These are phyloP conservation scores for Eulemur rufifrons DNA, from an alignment of 2,113 vertebrate genomes.

Conservation along the genomic window DNA sequence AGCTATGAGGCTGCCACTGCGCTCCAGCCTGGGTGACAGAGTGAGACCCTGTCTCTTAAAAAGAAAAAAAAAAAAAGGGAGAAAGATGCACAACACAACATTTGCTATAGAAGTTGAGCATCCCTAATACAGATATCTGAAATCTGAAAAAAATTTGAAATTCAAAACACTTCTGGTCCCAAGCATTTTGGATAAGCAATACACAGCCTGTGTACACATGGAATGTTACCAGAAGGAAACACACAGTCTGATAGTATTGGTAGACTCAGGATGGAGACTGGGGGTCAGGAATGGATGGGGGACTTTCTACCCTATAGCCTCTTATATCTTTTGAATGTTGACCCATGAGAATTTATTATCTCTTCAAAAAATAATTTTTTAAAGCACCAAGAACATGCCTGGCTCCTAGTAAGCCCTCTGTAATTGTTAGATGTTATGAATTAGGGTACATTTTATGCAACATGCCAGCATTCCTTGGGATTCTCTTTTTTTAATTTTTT, in stretches of 20 bases:
- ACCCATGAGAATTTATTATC: background rate
- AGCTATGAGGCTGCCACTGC: too few species aligned
- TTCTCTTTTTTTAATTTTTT: background rate
- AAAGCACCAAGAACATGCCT: background rate
- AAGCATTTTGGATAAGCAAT: background rate
- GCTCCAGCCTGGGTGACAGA: too few species aligned
- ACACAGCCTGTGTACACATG: background rate
- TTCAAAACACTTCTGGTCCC: too few species aligned
- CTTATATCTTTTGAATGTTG: background rate
- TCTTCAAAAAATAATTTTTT: background rate
- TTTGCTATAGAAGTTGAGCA: background rate
- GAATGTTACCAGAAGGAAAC: background rate
- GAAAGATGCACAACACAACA: fast-evolving
- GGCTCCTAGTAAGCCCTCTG: background rate
- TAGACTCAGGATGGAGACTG: background rate
- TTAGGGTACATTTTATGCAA: background rate
- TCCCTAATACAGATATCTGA: background rate
- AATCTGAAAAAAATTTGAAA: background rate
- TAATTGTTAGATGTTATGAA: background rate
- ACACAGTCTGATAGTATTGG: background rate
- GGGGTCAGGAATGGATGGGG: too few species aligned
- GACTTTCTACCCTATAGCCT: background rate
- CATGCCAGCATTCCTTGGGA: background rate
- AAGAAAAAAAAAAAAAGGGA: too few species aligned
- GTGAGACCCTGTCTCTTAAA: too few species aligned